Evolutionary conservation across 2,888 invertebrate genomes (phyloP).

Genomic region (Punctoribates punctum): DNA sequence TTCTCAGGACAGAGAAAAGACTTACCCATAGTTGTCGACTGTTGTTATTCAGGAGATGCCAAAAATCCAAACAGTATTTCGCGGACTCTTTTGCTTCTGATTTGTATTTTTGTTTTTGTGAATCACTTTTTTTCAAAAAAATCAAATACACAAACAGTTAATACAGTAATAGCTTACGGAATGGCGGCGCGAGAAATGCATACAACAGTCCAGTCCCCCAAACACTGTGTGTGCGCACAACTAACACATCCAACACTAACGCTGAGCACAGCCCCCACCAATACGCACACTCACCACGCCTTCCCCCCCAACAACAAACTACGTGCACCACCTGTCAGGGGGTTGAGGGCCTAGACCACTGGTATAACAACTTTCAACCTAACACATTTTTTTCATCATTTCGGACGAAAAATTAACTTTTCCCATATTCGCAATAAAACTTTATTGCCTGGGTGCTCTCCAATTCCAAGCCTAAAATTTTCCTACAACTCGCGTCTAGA

Average conservation of each 20-base stretch:
- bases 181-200: conserved; percentile 18
- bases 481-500: no score
- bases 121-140: neutral
- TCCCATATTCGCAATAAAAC: no score
- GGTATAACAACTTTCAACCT: no score
- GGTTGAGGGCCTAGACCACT: no score
- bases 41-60: neutral
- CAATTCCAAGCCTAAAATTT: no score
- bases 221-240: conserved; percentile 1
- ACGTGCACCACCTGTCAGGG: neutral
- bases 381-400: no score
- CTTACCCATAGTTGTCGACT: conserved; percentile 12
- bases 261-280: neutral
- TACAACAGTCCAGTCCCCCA: conserved; percentile 17
- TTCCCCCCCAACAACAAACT: neutral
- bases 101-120: neutral
- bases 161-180: neutral
- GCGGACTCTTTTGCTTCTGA: neutral
- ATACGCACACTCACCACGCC: neutral
- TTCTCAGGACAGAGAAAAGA: neutral
- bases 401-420: no score
- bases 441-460: no score
- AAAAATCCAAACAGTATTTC: neutral
- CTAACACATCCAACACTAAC: neutral
- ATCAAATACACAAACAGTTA: conserved; percentile 23